Evolutionary conservation across 1,140 invertebrate species (phyloP).

Genomic region (Monomorium pharaonis): DNA sequence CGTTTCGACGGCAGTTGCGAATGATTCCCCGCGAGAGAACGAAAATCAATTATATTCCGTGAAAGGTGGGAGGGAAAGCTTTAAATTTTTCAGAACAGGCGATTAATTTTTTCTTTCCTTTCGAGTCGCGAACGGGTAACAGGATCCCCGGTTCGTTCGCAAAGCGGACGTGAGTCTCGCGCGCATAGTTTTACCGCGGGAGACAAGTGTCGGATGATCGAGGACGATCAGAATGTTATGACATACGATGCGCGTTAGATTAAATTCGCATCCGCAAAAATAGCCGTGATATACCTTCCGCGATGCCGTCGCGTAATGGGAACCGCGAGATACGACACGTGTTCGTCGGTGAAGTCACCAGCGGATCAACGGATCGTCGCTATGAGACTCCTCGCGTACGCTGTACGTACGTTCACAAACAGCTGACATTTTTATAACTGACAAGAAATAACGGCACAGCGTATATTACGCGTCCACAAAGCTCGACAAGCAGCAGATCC

Average conservation of each 20-base stretch:
- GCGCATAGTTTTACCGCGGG: neutral
- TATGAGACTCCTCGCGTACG: neutral
- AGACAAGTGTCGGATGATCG: slow-evolving; percentile 3
- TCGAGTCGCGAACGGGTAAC: neutral
- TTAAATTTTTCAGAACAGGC: neutral
- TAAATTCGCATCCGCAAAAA: slow-evolving; percentile 3
- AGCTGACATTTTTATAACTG: slow-evolving; percentile 63
- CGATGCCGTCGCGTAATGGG: neutral
- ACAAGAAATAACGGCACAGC: slow-evolving; percentile 55
- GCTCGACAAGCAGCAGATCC: neutral
- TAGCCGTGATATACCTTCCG: slow-evolving; percentile 23
- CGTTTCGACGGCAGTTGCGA: neutral
- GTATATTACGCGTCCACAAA: neutral
- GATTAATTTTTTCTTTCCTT: neutral
- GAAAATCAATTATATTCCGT: neutral
- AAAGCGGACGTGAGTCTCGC: neutral
- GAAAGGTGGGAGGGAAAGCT: neutral
- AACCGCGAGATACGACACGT: slow-evolving; percentile 8
- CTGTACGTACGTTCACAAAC: slow-evolving; percentile 1
- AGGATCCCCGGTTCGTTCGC: neutral
- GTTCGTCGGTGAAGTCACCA: slow-evolving; percentile 25
- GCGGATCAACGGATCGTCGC: neutral
- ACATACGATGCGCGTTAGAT: neutral
- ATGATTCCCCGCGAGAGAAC: neutral
- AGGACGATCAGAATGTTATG: neutral